Percentiles rank a stretch among this genome's conserved stretches.
Evolutionary conservation across 1,140 invertebrate genomes (phyloP).

Genomic region (Diachasmimorpha longicaudata): DNA sequence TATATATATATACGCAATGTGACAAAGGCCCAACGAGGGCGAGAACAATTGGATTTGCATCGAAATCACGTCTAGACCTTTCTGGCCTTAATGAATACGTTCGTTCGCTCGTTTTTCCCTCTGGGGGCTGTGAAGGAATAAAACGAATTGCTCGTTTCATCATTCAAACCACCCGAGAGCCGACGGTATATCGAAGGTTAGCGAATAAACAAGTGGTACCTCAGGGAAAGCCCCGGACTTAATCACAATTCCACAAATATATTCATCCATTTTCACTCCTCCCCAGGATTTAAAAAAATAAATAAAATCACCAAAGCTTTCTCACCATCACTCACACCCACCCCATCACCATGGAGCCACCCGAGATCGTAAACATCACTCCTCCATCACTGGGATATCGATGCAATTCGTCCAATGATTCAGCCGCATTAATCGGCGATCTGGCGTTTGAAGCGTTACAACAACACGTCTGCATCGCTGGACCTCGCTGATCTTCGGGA

Average conservation of each 20-base stretch:
- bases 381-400: background rate
- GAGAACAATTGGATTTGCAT: constrained; percentile 29
- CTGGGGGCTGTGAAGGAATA: background rate
- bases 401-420: background rate
- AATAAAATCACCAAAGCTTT: background rate
- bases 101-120: background rate
- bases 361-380: background rate
- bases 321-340: background rate
- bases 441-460: background rate
- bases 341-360: background rate
- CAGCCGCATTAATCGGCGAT: background rate
- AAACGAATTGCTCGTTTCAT: constrained; percentile 16
- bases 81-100: constrained; percentile 7
- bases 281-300: no score
- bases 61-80: constrained; percentile 27
- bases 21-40: background rate
- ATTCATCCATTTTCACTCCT: background rate
- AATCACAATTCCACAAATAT: background rate
- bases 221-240: background rate
- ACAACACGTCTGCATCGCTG: background rate
- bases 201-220: background rate
- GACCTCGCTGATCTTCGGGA: background rate
- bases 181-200: background rate
- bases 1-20: background rate
- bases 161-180: background rate